Evolutionary conservation across 2,113 vertebrate genomes (phyloP).

Genomic region (Pandion haliaetus): DNA sequence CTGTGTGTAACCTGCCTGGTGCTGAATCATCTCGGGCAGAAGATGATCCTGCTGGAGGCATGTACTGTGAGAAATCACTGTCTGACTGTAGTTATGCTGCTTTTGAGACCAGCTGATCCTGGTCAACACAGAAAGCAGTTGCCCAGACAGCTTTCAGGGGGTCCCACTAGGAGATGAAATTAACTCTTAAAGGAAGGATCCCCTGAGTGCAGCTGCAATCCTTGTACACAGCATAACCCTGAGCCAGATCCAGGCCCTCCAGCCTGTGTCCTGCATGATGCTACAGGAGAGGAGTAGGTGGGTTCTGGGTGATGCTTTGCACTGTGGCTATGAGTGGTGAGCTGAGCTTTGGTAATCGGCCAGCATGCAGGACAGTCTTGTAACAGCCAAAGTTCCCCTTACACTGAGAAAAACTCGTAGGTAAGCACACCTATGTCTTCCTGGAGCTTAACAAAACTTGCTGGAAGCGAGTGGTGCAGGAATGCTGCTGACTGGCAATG

Average conservation of each 20-base stretch:
- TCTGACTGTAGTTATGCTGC: background rate
- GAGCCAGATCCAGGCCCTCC: background rate
- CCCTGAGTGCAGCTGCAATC: fast-evolving
- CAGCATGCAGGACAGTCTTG: fast-evolving
- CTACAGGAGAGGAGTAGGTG: too few species aligned
- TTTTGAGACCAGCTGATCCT: background rate
- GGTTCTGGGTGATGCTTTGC: background rate
- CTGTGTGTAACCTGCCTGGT: background rate
- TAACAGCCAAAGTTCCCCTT: background rate
- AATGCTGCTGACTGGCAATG: background rate
- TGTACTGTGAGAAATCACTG: fast-evolving
- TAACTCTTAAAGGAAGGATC: too few species aligned
- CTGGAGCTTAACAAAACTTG: background rate
- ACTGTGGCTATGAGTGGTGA: background rate
- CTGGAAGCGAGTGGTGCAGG: background rate
- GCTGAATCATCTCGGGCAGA: background rate
- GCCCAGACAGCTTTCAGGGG: background rate
- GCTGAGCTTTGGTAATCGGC: background rate
- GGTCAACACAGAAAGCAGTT: background rate
- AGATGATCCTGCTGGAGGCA: background rate
- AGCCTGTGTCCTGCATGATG: fast-evolving
- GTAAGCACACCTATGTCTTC: background rate
- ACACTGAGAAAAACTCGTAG: fast-evolving
- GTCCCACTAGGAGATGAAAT: background rate
- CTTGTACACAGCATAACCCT: fast-evolving